Base-by-base conservation (phyloP, 2,888 invertebrate genomes). In the Blomia tropicalis region DNA sequence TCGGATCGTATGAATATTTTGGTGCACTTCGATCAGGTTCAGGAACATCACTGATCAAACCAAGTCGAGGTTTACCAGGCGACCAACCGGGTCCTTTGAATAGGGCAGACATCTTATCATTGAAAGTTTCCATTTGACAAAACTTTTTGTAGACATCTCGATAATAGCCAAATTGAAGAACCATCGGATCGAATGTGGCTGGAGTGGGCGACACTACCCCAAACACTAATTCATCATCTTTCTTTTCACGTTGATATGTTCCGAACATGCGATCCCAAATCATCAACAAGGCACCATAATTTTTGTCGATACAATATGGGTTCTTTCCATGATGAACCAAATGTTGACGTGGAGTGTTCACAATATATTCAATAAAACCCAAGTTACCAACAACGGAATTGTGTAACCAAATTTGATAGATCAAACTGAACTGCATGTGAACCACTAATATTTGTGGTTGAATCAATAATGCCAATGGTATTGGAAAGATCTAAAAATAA, bases 371-470 rank as follows among this genome's bases (percentile, higher is more conserved):
- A 58, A 92, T 73, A 0, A 88, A 88, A 0, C 91, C 91, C 2
- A 91, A 76, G 59, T 80, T 81, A 5, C 80, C 80, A 68, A 90
- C 80, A 0, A 85, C 79, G 70, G 87, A 83, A 0, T 91, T 91
- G 73, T 92, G 92, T 67, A 91, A 85, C 87, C 90, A 91, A 73
- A 90, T 86, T 79, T 92, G 91, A 76, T 86, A 91, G 43, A 92
- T 78, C 67, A 89, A 79, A 74, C 86, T 90, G 74, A 92, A 84
- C 73, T 90, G 88, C 68, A 85, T 82, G 71, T 92, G 91, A 64
- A 85, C 84, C 67, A 89, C 77, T 71, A 86, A 83, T 19, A 73
- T 83, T 0, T 84, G 80, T 0, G 88, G 86, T 0, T 88, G 87
- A 54, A 89, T 81, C 62, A 81, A 79, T 58, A 86, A 71, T 0